Conservation (phyloP, 2,797 vertebrate genomes). For the Pseudocheirus occidentalis region DNA sequence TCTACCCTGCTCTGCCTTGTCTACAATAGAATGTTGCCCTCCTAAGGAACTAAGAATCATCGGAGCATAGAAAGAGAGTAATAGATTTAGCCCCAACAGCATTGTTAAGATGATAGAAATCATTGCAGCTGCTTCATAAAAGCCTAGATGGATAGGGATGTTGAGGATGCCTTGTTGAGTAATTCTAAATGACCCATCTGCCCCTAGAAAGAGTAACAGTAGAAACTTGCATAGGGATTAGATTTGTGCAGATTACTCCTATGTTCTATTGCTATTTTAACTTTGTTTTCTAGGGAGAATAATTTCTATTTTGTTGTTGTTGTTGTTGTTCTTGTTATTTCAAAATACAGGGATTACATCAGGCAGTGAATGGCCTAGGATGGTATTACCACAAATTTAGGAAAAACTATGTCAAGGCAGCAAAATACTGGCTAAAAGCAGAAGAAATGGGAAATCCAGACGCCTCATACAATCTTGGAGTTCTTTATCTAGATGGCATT, state of each 20-base stretch:
- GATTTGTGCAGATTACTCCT: not conserved
- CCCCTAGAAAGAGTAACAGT: constrained; percentile 15
- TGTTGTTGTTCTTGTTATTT: constrained; percentile 52
- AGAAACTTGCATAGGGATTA: constrained; percentile 10
- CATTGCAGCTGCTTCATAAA: constrained; percentile 4
- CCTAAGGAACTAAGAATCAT: not conserved
- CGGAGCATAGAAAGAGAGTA: not conserved
- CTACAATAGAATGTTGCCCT: not conserved
- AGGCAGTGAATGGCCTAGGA: constrained; percentile 93
- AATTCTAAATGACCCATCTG: constrained; percentile 5
- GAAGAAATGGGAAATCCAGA: constrained; percentile 90
- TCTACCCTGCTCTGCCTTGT: not conserved
- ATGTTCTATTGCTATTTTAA: constrained; percentile 30
- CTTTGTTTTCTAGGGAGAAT: not conserved
- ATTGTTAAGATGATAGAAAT: not conserved
- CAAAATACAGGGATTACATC: constrained; percentile 89
- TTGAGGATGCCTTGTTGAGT: not conserved
- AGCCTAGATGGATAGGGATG: constrained; percentile 16
- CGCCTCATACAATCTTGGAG: constrained; percentile 91
- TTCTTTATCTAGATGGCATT: constrained; percentile 88
- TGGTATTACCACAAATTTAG: constrained; percentile 92
- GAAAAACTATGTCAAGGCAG: constrained; percentile 87
- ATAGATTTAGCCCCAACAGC: not conserved
- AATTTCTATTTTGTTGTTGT: constrained; percentile 36
- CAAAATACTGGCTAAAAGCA: constrained; percentile 90